These are phyloP conservation scores for Holothuria glaberrima DNA, from an alignment of 35 echinoderm and acorn worm genomes.

Conservation along the genomic window DNA sequence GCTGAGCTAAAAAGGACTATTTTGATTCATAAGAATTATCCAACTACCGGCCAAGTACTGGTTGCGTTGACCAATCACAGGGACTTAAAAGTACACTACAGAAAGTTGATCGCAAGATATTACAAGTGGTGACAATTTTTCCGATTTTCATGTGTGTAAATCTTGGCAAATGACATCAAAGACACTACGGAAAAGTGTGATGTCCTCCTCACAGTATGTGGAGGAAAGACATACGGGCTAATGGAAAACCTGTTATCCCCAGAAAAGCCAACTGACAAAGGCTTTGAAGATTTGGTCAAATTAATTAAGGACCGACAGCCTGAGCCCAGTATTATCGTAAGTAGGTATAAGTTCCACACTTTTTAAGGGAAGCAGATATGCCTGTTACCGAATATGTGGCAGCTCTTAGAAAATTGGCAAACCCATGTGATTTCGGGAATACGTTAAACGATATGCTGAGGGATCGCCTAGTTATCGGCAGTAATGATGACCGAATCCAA, in stretches of 20 bases:
- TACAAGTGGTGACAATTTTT: too few relatives aligned
- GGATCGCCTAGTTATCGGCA: not conserved
- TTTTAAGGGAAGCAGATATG: not conserved
- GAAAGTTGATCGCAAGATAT: too few relatives aligned
- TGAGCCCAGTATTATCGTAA: not conserved
- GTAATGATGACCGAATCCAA: not conserved
- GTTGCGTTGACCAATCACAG: too few relatives aligned
- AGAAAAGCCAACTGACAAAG: not conserved
- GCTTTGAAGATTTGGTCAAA: not conserved
- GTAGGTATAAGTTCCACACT: not conserved
- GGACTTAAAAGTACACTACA: too few relatives aligned
- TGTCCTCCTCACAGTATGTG: not conserved
- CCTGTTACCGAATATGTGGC: not conserved
- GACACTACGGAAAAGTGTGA: not conserved
- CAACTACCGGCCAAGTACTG: too few relatives aligned
- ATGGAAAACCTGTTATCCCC: not conserved
- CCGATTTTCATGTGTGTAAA: too few relatives aligned
- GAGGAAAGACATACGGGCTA: not conserved
- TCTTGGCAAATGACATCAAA: not conserved
- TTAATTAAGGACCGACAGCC: not conserved
- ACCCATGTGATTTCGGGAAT: not conserved
- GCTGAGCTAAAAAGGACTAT: too few relatives aligned
- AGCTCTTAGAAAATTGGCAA: not conserved
- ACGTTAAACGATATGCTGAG: conserved; percentile 2
- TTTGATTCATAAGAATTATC: too few relatives aligned